Evolutionary conservation across 2,113 vertebrate species (phyloP).

Genomic region (Riparia riparia): DNA sequence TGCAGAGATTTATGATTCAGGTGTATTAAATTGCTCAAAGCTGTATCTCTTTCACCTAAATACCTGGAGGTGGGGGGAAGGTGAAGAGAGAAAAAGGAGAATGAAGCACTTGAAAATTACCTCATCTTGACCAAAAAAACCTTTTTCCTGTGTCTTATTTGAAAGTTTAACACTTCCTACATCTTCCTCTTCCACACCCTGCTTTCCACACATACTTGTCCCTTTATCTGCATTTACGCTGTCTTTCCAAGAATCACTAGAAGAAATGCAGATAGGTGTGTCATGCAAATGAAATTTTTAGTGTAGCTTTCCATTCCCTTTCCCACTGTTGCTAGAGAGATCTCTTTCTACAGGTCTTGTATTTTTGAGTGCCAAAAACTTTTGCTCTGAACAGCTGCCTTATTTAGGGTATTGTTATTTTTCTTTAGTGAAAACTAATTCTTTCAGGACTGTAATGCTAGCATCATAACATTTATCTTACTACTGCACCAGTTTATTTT

Average conservation of each 20-base stretch:
- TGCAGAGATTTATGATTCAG: neutral
- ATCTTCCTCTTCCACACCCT: neutral
- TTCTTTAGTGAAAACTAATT: neutral
- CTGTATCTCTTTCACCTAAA: neutral
- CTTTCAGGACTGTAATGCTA: neutral
- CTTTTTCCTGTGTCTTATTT: neutral
- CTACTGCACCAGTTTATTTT: neutral
- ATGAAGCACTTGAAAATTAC: neutral
- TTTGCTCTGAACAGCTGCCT: neutral
- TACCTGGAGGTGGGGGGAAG: neutral
- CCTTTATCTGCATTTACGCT: neutral
- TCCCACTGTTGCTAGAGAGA: neutral
- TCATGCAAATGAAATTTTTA: constrained; percentile 37
- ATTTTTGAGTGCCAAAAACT: neutral
- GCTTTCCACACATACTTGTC: neutral
- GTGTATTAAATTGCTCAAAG: neutral
- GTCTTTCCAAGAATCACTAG: constrained; percentile 39
- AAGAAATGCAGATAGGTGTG: constrained; percentile 40
- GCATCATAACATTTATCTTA: neutral
- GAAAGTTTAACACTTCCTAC: neutral
- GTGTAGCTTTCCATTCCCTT: neutral
- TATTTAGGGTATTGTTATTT: neutral
- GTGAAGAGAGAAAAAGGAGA: neutral
- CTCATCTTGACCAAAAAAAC: neutral
- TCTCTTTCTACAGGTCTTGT: neutral